These are phyloP conservation scores for Carposina sasakii DNA, from an alignment of 1,140 invertebrate genomes.

Conservation along the genomic window DNA sequence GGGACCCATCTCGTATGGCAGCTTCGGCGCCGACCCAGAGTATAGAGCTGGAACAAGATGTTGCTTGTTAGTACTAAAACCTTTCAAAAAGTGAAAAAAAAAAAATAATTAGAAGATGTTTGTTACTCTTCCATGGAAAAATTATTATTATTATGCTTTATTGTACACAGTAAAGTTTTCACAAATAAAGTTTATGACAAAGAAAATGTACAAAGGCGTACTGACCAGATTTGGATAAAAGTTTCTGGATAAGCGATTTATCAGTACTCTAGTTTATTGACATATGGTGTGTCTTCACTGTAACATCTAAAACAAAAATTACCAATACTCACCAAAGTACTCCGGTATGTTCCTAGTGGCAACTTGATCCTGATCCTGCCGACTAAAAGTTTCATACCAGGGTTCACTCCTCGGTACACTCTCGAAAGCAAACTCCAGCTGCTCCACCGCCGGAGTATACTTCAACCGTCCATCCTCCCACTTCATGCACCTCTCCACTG, in stretches of 20 bases:
- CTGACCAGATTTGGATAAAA: too few relatives aligned
- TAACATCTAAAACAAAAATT: too few relatives aligned
- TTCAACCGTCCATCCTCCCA: conserved; percentile 65
- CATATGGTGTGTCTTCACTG: too few relatives aligned
- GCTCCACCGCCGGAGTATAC: conserved; percentile 75
- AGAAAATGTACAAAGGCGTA: too few relatives aligned
- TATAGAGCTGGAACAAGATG: conserved; percentile 60
- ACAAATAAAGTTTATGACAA: too few relatives aligned
- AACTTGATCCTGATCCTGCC: conserved; percentile 81
- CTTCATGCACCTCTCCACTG: conserved; percentile 50
- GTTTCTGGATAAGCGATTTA: too few relatives aligned
- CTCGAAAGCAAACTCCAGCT: conserved; percentile 84
- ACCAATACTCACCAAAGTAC: conserved; percentile 63
- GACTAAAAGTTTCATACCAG: conserved; percentile 84
- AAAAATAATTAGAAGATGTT: too few relatives aligned
- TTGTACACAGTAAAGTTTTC: too few relatives aligned
- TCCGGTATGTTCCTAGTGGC: conserved; percentile 62
- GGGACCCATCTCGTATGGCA: conserved; percentile 84
- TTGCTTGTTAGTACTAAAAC: conserved; percentile 13
- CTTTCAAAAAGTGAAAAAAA: conserved; percentile 1
- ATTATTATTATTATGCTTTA: too few relatives aligned
- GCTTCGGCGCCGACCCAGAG: conserved; percentile 76
- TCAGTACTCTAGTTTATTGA: too few relatives aligned
- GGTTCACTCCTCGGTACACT: conserved; percentile 79
- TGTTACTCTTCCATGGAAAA: too few relatives aligned